These are phyloP conservation scores for Catharus bicknelli DNA, from an alignment of 2,113 vertebrate species.

Conservation along the genomic window DNA sequence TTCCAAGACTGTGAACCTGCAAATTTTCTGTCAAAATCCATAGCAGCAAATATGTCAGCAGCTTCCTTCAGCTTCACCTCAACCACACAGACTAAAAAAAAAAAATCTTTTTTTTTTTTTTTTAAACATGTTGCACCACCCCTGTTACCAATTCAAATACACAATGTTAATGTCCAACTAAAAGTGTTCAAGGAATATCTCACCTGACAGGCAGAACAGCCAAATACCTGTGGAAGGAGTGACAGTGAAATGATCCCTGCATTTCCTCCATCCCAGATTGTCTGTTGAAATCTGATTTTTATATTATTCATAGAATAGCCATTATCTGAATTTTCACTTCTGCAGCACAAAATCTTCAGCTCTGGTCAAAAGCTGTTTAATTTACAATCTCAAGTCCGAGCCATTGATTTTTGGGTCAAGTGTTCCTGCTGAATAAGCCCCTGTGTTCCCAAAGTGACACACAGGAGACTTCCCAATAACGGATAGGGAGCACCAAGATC, in stretches of 20 bases:
- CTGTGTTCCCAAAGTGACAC: slow-evolving; percentile 66
- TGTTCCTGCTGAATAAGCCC: slow-evolving; percentile 78
- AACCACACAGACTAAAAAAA: not conserved
- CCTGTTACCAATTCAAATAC: not conserved
- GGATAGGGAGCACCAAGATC: slow-evolving; percentile 64
- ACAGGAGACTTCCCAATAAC: slow-evolving; percentile 68
- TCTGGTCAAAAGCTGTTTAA: slow-evolving; percentile 76
- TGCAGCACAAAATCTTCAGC: slow-evolving; percentile 70
- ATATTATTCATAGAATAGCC: slow-evolving; percentile 69
- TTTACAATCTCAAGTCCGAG: slow-evolving; percentile 69
- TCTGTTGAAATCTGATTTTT: slow-evolving; percentile 32
- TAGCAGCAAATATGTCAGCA: not conserved
- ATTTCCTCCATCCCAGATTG: not conserved
- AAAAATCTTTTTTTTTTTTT: not conserved
- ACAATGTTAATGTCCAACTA: not conserved
- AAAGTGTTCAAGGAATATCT: not conserved
- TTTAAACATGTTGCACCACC: not conserved
- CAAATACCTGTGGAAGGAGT: not conserved
- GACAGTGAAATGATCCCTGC: not conserved
- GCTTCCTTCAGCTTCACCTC: not conserved
- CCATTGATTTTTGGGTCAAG: slow-evolving; percentile 79
- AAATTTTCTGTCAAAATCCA: slow-evolving; percentile 31
- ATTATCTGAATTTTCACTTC: slow-evolving; percentile 67
- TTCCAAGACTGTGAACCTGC: not conserved
- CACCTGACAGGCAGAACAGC: not conserved